Conservation (phyloP, 1,140 invertebrate genomes). For the Tetragonula clypearis region DNA sequence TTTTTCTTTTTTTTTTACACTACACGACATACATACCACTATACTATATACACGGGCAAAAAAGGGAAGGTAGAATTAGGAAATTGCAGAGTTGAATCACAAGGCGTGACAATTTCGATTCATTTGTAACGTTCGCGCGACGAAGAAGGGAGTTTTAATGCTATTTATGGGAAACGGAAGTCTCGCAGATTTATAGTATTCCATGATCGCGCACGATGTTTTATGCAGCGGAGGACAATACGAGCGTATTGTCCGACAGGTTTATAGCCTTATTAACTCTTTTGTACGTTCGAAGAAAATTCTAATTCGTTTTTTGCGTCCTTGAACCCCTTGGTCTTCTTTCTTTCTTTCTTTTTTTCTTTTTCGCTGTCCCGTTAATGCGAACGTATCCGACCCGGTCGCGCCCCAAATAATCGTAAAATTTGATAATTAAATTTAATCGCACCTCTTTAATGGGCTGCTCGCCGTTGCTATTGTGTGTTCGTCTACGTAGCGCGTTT, state of each 20-base stretch:
- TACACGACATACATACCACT: no score
- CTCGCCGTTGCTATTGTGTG: conserved; percentile 71
- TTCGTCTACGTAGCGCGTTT: conserved; percentile 69
- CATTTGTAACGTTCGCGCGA: conserved; percentile 4
- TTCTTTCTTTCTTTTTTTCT: conserved; percentile 19
- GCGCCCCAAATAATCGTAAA: conserved; percentile 78
- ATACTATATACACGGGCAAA: no score
- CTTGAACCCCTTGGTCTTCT: conserved; percentile 26
- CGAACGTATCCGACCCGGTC: conserved; percentile 31
- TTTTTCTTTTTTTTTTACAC: not conserved
- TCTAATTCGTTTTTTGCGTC: conserved; percentile 61
- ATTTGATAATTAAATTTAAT: conserved; percentile 82
- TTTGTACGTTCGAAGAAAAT: conserved; percentile 50
- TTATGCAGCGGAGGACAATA: conserved; percentile 23
- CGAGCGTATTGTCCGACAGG: conserved; percentile 20
- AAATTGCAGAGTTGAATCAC: not conserved
- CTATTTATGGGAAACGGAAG: conserved; percentile 46
- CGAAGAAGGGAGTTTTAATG: conserved; percentile 6
- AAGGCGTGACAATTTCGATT: conserved; percentile 7
- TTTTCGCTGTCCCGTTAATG: not conserved
- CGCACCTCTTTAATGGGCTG: conserved; percentile 75
- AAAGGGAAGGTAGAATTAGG: not conserved
- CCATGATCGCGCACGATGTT: not conserved
- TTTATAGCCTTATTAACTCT: conserved; percentile 67
- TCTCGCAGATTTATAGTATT: conserved; percentile 16